A percentile compares a stretch with the other conserved stretches of the same genome.
These are phyloP conservation scores for Sebastes iracundus DNA, from an alignment of 2,797 vertebrate species.

Conservation along the genomic window DNA sequence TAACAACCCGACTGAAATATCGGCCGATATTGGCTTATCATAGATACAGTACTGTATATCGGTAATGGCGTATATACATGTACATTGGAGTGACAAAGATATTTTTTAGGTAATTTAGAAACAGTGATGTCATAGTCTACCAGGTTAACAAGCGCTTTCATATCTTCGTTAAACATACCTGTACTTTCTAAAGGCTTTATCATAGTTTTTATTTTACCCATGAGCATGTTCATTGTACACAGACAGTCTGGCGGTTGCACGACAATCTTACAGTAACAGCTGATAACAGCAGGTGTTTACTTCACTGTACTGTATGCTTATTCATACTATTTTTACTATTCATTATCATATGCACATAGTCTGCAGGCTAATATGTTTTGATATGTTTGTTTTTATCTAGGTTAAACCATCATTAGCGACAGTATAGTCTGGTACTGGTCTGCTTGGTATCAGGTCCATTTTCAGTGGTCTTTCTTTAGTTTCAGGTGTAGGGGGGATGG, in stretches of 20 bases:
- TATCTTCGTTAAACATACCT: background rate
- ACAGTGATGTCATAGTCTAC: background rate
- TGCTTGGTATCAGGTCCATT: background rate
- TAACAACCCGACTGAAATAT: background rate
- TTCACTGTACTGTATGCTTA: background rate
- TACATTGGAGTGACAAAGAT: background rate
- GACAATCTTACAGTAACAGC: background rate
- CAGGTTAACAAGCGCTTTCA: background rate
- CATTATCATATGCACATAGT: background rate
- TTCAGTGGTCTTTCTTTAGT: background rate
- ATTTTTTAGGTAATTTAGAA: background rate
- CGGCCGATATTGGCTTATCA: background rate
- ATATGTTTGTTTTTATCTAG: background rate
- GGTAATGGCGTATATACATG: background rate
- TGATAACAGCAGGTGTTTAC: background rate
- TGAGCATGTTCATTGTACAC: background rate
- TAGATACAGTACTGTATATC: background rate
- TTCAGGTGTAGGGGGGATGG: constrained; percentile 8
- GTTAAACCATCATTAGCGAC: background rate
- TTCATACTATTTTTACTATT: background rate
- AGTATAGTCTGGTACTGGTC: background rate
- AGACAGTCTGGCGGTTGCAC: background rate
- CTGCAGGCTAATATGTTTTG: background rate
- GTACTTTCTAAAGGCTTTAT: background rate
- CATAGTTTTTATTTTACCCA: background rate